These are phyloP conservation scores for Emys orbicularis DNA, from an alignment of 2,797 vertebrate genomes.

Conservation along the genomic window DNA sequence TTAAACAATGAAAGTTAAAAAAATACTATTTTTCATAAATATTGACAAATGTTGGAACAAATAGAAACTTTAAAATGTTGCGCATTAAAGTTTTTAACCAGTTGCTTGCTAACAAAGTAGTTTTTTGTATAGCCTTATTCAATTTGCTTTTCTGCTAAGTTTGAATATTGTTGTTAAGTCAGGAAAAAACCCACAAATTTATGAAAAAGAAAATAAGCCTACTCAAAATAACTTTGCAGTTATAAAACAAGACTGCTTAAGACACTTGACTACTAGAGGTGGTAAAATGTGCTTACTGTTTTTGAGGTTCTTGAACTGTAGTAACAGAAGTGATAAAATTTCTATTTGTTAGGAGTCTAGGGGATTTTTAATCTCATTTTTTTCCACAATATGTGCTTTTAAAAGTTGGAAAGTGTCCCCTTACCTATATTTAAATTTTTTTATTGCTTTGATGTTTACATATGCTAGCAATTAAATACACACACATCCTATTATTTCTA, in stretches of 20 bases:
- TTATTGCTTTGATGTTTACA: not conserved
- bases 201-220: rapidly evolving
- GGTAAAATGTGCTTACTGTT: not conserved
- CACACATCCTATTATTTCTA: not conserved
- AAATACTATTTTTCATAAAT: conserved; percentile 55
- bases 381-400: not conserved
- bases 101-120: conserved; percentile 48
- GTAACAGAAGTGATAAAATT: not conserved
- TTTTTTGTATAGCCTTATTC: not conserved
- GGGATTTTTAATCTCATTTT: not conserved
- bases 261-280: not conserved
- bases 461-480: not conserved
- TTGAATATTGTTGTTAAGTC: not conserved
- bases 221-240: not conserved
- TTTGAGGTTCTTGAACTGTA: not conserved
- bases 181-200: not conserved
- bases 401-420: not conserved
- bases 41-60: conserved; percentile 30
- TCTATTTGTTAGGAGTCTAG: not conserved
- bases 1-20: not conserved
- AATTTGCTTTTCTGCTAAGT: conserved; percentile 23
- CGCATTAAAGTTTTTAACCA: conserved; percentile 33
- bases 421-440: not conserved
- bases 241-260: not conserved
- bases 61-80: conserved; percentile 49